These are phyloP conservation scores for Drosophila orosa DNA, from an alignment of 1,140 invertebrate genomes.

Conservation along the genomic window DNA sequence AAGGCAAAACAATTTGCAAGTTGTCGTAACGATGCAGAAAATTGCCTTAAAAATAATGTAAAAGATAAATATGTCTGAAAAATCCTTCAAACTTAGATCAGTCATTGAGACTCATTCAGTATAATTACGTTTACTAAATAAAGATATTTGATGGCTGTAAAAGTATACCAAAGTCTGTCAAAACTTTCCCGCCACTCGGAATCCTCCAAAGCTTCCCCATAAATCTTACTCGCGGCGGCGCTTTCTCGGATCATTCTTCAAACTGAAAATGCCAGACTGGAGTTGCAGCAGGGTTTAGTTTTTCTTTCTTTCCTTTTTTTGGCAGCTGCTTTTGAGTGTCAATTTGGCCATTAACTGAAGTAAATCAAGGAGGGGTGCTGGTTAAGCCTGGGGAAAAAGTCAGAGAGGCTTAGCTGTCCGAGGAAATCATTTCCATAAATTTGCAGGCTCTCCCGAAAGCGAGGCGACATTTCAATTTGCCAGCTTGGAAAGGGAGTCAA, in stretches of 20 bases:
- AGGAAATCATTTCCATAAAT: conserved; percentile 59
- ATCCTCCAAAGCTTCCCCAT: conserved; percentile 41
- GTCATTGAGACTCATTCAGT: not conserved
- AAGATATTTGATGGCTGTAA: conserved; percentile 24
- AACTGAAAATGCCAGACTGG: conserved; percentile 24
- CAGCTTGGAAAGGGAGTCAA: conserved; percentile 16
- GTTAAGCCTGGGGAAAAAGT: conserved; percentile 19
- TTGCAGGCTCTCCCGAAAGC: conserved; percentile 15
- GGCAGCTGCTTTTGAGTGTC: conserved; percentile 60
- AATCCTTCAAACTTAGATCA: not conserved
- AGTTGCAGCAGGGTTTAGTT: conserved; percentile 8
- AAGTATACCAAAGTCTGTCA: conserved; percentile 28
- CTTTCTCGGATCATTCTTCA: conserved; percentile 68
- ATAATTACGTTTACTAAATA: conserved; percentile 17
- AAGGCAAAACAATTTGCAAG: conserved; percentile 67
- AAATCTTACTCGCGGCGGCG: conserved; percentile 46
- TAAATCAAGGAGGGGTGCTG: conserved; percentile 35
- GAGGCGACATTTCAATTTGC: conserved; percentile 70
- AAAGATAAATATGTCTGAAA: not conserved
- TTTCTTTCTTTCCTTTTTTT: conserved; percentile 14
- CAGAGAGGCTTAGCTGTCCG: conserved; percentile 31
- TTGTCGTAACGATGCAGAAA: conserved; percentile 52
- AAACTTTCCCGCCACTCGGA: conserved; percentile 43
- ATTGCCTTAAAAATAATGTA: conserved; percentile 31
- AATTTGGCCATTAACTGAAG: conserved; percentile 46